Conservation (phyloP, 2,797 vertebrate genomes). For the Myoxocephalus aenaeus region DNA sequence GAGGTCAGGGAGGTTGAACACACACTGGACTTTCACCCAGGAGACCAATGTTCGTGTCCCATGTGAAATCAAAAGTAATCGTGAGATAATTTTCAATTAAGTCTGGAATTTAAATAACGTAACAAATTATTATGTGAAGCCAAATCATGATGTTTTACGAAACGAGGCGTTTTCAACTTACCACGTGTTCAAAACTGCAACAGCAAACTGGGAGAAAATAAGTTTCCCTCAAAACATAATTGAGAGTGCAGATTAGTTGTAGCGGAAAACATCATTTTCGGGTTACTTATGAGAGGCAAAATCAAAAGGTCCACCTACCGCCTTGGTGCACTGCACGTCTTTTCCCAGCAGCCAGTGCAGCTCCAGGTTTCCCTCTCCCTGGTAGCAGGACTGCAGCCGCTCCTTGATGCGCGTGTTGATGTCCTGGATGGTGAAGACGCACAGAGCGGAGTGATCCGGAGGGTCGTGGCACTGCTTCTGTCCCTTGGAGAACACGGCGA, state of each 20-base stretch:
- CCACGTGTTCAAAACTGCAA: too few relatives aligned
- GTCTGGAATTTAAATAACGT: neutral
- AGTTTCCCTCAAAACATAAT: neutral
- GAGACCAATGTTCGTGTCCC: neutral
- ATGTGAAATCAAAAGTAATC: neutral
- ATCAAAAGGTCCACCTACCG: slow-evolving; percentile 82
- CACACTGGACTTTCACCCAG: neutral
- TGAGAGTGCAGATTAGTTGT: neutral
- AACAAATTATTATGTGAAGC: neutral
- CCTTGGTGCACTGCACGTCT: slow-evolving; percentile 97
- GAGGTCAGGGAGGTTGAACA: neutral
- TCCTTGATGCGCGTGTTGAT: slow-evolving; percentile 95
- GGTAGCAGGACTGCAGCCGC: slow-evolving; percentile 97
- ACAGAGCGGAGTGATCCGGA: slow-evolving; percentile 93
- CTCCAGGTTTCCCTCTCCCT: slow-evolving; percentile 97
- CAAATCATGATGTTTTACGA: neutral
- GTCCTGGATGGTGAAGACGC: slow-evolving; percentile 93
- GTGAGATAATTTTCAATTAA: neutral
- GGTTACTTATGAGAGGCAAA: neutral
- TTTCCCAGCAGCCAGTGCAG: slow-evolving; percentile 99
- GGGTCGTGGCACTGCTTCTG: slow-evolving; percentile 97
- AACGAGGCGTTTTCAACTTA: too few relatives aligned
- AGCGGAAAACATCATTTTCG: neutral
- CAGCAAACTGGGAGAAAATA: neutral
- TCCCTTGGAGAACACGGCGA: slow-evolving; percentile 96